Base-by-base conservation (phyloP, 1,140 invertebrate genomes). In the Trachelipus rathkii region DNA sequence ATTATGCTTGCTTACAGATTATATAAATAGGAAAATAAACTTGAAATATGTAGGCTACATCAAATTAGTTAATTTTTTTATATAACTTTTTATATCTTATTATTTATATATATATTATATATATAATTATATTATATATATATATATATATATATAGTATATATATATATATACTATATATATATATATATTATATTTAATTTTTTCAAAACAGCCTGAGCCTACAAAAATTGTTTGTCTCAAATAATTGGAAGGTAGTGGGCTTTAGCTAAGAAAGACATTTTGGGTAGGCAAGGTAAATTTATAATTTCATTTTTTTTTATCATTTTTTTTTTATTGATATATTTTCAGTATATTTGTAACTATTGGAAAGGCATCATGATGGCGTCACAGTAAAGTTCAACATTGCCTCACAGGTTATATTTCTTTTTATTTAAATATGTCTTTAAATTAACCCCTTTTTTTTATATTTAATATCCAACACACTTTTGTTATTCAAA, bases 221-320 rank as follows among this genome's bases (percentile, higher is more conserved):
- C 72, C 72, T 43, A 81, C 79, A 33, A 81, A 78, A 77, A 69
- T 81, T 46, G 71, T 81, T 11, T 74, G 79, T 23, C 75, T 81
- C 44, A 72, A 74, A 82, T 91, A 98, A 73, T 88, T 96, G 76
- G 90, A 91, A 82, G 96, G 95, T 44, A 91, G 93, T 85, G 91
- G 94, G n/a, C n/a, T 82, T 87, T 98, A 83, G 95, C 96, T 44
- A 97, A 96, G 85, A 98, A 98, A 86, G 96, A 98, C 85, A 97
- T 98, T 82, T 98, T 98, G 89, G 96, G 96, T n/a, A n/a, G 83
- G 95, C 95, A 96, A 78, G 93, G 93, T 95, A 86, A 87, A 85
- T 84, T 75, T 15, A 5, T 44, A 43, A 23, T 45, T 5, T 21
- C 74, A 21, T 44, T 10, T 53, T 70, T 68, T 72, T 76, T 19